Percentiles rank a stretch among this genome's conserved stretches.
phyloP scores from a whole-genome alignment of 2,888 invertebrate species.

The Orgyia antiqua region DNA sequence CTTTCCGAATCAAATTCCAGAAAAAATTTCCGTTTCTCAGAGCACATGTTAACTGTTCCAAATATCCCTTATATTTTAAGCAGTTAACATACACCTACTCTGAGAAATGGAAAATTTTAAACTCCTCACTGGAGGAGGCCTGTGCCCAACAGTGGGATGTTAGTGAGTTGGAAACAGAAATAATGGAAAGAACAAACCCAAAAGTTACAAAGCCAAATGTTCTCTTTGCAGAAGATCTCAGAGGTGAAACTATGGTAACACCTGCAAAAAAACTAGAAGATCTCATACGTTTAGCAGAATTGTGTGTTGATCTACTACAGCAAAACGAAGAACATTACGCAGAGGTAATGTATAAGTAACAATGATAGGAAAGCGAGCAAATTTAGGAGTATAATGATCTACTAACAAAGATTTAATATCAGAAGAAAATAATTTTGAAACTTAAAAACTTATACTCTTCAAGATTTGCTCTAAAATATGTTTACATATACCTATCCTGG shows the following conservation, averaged over 20 bases:
- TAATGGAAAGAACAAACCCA: no score
- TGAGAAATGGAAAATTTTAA: no score
- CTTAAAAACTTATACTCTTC: slow-evolving; percentile 28
- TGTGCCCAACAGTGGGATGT: no score
- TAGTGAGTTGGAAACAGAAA: no score
- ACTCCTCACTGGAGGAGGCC: no score
- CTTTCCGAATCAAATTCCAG: no score
- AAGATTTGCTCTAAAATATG: slow-evolving; percentile 33
- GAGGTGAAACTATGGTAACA: slow-evolving; percentile 89
- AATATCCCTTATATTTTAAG: no score
- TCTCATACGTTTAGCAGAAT: slow-evolving; percentile 96
- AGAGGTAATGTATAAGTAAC: slow-evolving; percentile 83
- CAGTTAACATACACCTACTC: no score
- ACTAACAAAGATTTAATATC: slow-evolving; percentile 1
- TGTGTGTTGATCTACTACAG: slow-evolving; percentile 98
- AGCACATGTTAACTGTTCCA: no score
- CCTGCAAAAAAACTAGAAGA: slow-evolving; percentile 96
- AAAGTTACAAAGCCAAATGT: no score
- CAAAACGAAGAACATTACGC: slow-evolving; percentile 99
- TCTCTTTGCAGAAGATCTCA: slow-evolving; percentile 82
- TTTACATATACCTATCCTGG: slow-evolving; percentile 48
- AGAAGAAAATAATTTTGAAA: not conserved
- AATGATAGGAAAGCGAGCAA: slow-evolving; percentile 13
- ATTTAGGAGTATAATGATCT: slow-evolving; percentile 33
- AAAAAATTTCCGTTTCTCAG: no score